Evolutionary conservation across 2,113 vertebrate genomes (phyloP), one percentile per base, ranked within the genome.

Genomic region (Lanius collurio): DNA sequence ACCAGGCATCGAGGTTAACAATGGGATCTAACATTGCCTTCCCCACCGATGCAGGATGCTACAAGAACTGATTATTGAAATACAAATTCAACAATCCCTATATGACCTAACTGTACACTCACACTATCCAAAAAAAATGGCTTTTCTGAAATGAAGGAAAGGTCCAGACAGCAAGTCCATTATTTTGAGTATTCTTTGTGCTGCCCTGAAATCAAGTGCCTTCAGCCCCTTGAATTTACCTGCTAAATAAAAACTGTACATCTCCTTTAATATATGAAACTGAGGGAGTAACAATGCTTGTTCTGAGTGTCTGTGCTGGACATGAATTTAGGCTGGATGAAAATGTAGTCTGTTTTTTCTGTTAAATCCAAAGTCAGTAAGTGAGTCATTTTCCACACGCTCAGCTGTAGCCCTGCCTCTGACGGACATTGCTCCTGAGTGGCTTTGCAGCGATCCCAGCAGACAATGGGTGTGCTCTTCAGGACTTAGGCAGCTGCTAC

Each of bases 281-380:
- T 44, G 55, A 69, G 7, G 6, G 7, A 4, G 1, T 23, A 64
- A 20, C 1, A 1, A 52, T 10, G 13, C 20, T 60, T 46, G 8
- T 46, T 87, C 73, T 21, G 9, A 57, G 20, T 9, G 17, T 56
- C 50, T 33, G 0, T 41, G 21, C 1, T 16, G 15, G 69, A 42
- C 11, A 28, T 31, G 2, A 62, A 71, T 57, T 65, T 28, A 81
- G 31, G 33, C 23, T 64, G 44, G 56, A 71, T 20, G 13, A 78
- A 90, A 89, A 69, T 18, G 9, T 88, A 75, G 26, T 28, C 53
- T 73, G 11, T 31, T 57, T 67, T 23, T n/a, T 23, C 24, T 55
- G 35, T 75, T 14, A 20, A 86, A 82, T 27, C 30, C 6, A 3
- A 83, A 55, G 30, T 46, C 69, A 77, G 63, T 2, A 1, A 91